Evolutionary conservation across 2,797 vertebrate species (phyloP).

Genomic region (Pteropus rufus): DNA sequence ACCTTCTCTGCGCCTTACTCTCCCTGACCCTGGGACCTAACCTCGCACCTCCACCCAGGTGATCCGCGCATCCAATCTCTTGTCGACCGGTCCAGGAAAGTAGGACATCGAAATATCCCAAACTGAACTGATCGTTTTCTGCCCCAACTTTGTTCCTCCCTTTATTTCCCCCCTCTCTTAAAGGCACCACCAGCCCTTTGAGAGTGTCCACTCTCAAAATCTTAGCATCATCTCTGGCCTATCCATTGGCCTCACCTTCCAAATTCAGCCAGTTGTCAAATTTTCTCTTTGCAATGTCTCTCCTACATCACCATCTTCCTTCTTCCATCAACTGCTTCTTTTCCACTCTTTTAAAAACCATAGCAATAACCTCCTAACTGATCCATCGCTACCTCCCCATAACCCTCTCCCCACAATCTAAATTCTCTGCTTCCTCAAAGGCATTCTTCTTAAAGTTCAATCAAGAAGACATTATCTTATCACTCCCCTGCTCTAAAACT

Average conservation of each 20-base stretch:
- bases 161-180: neutral
- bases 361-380: neutral
- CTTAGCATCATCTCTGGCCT: neutral
- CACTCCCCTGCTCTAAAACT: neutral
- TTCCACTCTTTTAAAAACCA: neutral
- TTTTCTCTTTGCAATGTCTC: neutral
- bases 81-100: too few relatives aligned
- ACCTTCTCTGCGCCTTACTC: neutral
- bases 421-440: neutral
- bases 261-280: neutral
- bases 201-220: neutral
- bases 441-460: neutral
- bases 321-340: neutral
- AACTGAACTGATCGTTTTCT: rapidly evolving
- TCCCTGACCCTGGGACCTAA: neutral
- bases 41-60: rapidly evolving
- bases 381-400: neutral
- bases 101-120: neutral
- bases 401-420: neutral
- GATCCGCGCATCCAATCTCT: neutral
- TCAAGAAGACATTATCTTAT: neutral
- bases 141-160: neutral
- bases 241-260: rapidly evolving
- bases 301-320: neutral
- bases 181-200: neutral